Conservation (phyloP, 2,888 invertebrate species). For the Cenopis cana region DNA sequence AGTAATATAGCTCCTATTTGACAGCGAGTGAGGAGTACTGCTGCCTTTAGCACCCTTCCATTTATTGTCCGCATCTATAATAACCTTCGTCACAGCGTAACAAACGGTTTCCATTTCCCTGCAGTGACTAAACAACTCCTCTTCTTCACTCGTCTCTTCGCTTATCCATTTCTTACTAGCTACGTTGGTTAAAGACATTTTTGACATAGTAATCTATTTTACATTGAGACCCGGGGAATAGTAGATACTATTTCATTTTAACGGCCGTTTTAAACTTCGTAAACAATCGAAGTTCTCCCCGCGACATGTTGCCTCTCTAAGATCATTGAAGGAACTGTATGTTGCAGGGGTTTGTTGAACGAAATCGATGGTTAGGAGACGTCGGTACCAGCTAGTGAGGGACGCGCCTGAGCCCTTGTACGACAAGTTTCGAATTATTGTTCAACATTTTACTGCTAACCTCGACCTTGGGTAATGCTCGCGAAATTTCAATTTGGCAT, state of each 20-base stretch:
- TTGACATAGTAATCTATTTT: conserved; percentile 34
- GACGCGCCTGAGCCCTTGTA: conserved; percentile 65
- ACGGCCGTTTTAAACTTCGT: conserved; percentile 26
- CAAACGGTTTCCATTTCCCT: conserved; percentile 80
- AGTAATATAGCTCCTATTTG: conserved; percentile 78
- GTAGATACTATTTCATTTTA: conserved; percentile 23
- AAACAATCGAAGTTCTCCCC: conserved; percentile 14
- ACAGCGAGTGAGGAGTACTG: conserved; percentile 63
- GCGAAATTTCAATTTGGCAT: conserved; percentile 41
- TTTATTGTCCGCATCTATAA: conserved; percentile 78
- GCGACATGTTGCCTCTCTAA: conserved; percentile 60
- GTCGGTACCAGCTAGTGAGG: conserved; percentile 68
- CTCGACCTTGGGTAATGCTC: conserved; percentile 66
- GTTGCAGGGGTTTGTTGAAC: conserved; percentile 61
- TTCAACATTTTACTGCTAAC: conserved; percentile 68
- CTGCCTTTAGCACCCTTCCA: conserved; percentile 71
- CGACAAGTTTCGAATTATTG: conserved; percentile 69
- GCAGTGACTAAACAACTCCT: conserved; percentile 79
- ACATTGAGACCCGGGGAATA: background rate
- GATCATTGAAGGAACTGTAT: conserved; percentile 68
- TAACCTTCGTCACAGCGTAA: conserved; percentile 75
- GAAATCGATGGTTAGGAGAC: conserved; percentile 77
- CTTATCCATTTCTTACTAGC: conserved; percentile 83
- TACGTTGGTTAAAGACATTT: conserved; percentile 66
- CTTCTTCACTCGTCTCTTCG: conserved; percentile 79